Evolutionary conservation across 2,888 invertebrate genomes (phyloP), one percentile per base, ranked within the genome.

Genomic region (Gortyna flavago): DNA sequence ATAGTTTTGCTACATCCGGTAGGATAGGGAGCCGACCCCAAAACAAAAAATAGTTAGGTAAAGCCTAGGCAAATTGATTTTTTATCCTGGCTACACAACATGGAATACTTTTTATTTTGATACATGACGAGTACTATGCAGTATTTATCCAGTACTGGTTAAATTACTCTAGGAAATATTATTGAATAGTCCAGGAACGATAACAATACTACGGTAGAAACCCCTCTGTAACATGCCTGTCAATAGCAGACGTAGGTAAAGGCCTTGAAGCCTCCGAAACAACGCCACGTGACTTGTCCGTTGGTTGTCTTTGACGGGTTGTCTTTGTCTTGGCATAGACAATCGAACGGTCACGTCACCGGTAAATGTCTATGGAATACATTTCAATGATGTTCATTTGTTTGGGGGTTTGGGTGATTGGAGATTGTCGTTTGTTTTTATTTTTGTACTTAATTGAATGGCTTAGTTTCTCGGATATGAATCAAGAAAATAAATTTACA

Each of bases 281-380:
- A 67, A 72, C 3, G 70, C 61, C 83, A 71, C 79, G 85, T 85
- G 83, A 75, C 51, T 38, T 13, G 32, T 41, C 16, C 29, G n/a
- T 32, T 38, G 62, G 54, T 64, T 84, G 83, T 73, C 57, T 80
- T 9, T 62, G 62, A 77, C 62, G 57, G 44, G 41, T 44, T 81
- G 59, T 81, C 44, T 16, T 25, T 38, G 25, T 74, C 35, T 81
- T 66, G 6, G 16, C 21, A 66, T 74, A 32, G 41, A 21, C n/a
- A 75, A 75, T 4, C 11, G 16, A 29, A 62, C 11, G 35, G 41
- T 61, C 81, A n/a, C 21, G 38, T 81, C 41, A 41, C 44, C 32
- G 25, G 29, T 48, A 38, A 35, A 21, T 38, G 41, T 16, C 32
- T 44, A 44, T 54, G 32, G 29, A 32, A 54, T 29, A 70, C 8